Evolutionary conservation across 2,888 invertebrate species (phyloP), one percentile per base, ranked within the genome.

Genomic region (Coelopa pilipes): DNA sequence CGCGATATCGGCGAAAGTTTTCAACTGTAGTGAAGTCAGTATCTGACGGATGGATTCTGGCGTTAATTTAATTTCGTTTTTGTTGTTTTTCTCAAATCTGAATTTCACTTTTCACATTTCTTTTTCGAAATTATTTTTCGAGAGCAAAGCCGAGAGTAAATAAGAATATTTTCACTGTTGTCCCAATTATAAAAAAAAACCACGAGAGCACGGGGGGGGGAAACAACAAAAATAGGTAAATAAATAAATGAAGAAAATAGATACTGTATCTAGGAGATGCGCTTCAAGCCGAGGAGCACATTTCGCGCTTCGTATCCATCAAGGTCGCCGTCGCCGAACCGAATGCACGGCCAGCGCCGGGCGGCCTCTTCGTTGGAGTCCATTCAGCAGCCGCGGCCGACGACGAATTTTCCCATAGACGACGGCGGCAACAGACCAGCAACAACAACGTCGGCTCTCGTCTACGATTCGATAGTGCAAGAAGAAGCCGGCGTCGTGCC

Each of bases 321-420:
- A 87, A 87, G 87, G 87, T 87, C 87, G 87, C 87, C 86, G 85
- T 85, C 86, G 83, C 80, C 81, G 82, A 82, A 85, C 86, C 85
- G 86, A 87, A 81, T 82, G 83, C 79, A 79, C 81, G 77, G 69
- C 72, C 77, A 77, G 74, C 74, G 75, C 78, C 76, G 73, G 68
- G 72, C 76, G 75, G 79, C 76, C 78, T 79, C 80, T 80, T 80
- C 80, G 78, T 78, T 77, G 78, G 70, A 59, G 78, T 79, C 77
- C 75, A 76, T 74, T 74, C 75, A 75, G 63, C 63, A 71, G 60
- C 24, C 19, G 15, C 15, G 19, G n/a, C 50, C 49, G 65, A 34
- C 34, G 34, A 34, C 7, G 34, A 34, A 49, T 73, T 75, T 75
- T 74, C 75, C 69, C 75, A 74, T 73, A 73, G 75, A 72, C 71